Evolutionary conservation across 1,140 invertebrate genomes (phyloP).

Genomic region (Lysiphlebus fabarum): DNA sequence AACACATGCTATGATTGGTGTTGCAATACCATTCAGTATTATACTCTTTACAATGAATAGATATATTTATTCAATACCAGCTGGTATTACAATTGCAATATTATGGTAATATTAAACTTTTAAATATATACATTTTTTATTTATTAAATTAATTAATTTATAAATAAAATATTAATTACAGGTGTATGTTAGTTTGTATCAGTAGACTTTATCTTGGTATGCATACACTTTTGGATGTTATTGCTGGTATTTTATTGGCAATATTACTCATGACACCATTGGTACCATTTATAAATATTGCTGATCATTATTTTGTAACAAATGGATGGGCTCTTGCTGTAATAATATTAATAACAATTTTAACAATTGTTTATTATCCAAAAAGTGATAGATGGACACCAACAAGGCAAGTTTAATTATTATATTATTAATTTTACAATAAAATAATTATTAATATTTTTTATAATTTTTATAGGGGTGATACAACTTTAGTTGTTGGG

Average conservation of each 20-base stretch:
- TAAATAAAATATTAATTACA: constrained; percentile 30
- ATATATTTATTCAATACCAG: constrained; percentile 70
- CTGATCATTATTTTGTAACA: constrained; percentile 72
- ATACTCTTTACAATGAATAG: constrained; percentile 74
- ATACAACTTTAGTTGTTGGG: constrained; percentile 80
- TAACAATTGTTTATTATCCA: constrained; percentile 70
- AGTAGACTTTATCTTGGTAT: constrained; percentile 89
- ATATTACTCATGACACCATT: constrained; percentile 66
- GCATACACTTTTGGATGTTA: constrained; percentile 83
- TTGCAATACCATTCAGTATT: constrained; percentile 82
- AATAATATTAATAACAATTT: constrained; percentile 63
- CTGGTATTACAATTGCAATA: constrained; percentile 58
- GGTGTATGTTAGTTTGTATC: constrained; percentile 76
- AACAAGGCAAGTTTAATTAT: constrained; percentile 61
- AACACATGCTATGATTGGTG: constrained; percentile 87
- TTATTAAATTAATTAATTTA: constrained; percentile 5
- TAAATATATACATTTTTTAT: constrained; percentile 14
- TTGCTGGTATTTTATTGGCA: constrained; percentile 70
- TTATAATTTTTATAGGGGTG: constrained; percentile 64
- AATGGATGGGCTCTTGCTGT: constrained; percentile 65
- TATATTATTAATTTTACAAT: not conserved
- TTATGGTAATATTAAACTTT: constrained; percentile 50
- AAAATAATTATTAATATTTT: constrained; percentile 2
- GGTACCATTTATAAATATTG: constrained; percentile 69
- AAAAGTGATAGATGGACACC: constrained; percentile 77